Percentiles rank a stretch among this genome's conserved stretches.
Conservation (phyloP, 35 echinoderm and acorn worm species). For the Holothuria glaberrima region DNA sequence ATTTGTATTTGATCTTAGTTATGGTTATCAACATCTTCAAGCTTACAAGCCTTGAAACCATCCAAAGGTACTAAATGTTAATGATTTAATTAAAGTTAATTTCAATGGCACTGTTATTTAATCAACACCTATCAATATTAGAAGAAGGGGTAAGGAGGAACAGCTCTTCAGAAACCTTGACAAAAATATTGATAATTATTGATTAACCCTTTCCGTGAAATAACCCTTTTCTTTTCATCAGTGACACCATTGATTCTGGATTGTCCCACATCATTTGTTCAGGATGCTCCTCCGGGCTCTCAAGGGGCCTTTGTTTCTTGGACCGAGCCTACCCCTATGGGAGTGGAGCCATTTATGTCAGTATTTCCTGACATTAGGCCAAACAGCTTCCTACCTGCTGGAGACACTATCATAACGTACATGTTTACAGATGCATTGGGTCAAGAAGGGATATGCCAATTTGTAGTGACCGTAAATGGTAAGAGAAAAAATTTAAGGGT, state of each 20-base stretch:
- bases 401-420: slow-evolving; percentile 17
- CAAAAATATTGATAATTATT: too few species aligned
- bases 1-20: too few species aligned
- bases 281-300: slow-evolving; percentile 3
- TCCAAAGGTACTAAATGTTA: too few species aligned
- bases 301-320: not conserved
- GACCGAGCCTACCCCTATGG: slow-evolving; percentile 19
- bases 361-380: not conserved
- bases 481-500: not conserved
- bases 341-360: slow-evolving; percentile 17
- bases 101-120: too few species aligned
- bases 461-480: slow-evolving; percentile 25
- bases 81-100: too few species aligned
- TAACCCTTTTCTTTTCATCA: not conserved
- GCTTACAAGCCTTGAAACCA: too few species aligned
- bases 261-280: not conserved
- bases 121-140: too few species aligned
- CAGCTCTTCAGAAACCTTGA: too few species aligned
- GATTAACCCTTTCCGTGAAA: too few species aligned
- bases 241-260: slow-evolving; percentile 17
- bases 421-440: slow-evolving; percentile 26
- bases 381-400: not conserved
- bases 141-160: too few species aligned
- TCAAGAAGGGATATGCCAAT: slow-evolving; percentile 1
- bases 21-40: too few species aligned